phyloP scores from a whole-genome alignment of 2,888 invertebrate genomes.

The Synergus itoensis region DNA sequence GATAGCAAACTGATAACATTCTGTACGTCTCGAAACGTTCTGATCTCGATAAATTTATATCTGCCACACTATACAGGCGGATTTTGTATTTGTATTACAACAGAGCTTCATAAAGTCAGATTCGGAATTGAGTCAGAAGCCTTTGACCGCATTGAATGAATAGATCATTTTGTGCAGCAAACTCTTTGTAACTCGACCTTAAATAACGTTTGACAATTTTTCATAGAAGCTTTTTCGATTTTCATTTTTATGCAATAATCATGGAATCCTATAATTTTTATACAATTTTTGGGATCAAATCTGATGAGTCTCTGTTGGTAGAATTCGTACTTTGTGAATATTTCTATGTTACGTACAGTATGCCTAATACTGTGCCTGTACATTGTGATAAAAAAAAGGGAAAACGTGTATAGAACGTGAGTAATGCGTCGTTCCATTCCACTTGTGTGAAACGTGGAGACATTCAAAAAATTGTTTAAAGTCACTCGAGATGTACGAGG shows the following conservation, averaged over 20 bases:
- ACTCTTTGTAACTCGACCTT: slow-evolving; percentile 12
- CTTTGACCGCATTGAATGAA: slow-evolving; percentile 22
- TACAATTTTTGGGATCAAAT: slow-evolving; percentile 2
- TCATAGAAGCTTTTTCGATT: not conserved
- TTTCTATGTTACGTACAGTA: slow-evolving; percentile 32
- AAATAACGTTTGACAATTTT: not conserved
- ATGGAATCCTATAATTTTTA: not conserved
- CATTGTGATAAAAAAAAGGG: slow-evolving; percentile 40
- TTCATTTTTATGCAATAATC: not conserved
- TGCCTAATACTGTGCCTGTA: slow-evolving; percentile 36
- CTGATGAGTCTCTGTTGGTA: slow-evolving; percentile 28
- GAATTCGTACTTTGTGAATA: slow-evolving; percentile 16
- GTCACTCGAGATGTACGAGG: slow-evolving; percentile 15
- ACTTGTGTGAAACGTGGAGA: slow-evolving; percentile 12
- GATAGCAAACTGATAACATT: slow-evolving; percentile 31
- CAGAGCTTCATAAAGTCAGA: slow-evolving; percentile 38
- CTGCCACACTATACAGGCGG: slow-evolving; percentile 2
- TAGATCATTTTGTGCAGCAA: slow-evolving; percentile 4
- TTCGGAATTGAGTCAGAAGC: slow-evolving; percentile 19
- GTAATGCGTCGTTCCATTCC: slow-evolving; percentile 38
- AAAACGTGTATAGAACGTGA: slow-evolving; percentile 23
- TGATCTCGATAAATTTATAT: slow-evolving; percentile 36
- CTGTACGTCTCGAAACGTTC: slow-evolving; percentile 21
- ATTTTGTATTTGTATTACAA: slow-evolving; percentile 27
- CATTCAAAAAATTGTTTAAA: slow-evolving; percentile 35